Percentiles rank a stretch among this genome's conserved stretches.
Evolutionary conservation across 2,888 invertebrate species (phyloP).

Genomic region (Chouioia cunea): DNA sequence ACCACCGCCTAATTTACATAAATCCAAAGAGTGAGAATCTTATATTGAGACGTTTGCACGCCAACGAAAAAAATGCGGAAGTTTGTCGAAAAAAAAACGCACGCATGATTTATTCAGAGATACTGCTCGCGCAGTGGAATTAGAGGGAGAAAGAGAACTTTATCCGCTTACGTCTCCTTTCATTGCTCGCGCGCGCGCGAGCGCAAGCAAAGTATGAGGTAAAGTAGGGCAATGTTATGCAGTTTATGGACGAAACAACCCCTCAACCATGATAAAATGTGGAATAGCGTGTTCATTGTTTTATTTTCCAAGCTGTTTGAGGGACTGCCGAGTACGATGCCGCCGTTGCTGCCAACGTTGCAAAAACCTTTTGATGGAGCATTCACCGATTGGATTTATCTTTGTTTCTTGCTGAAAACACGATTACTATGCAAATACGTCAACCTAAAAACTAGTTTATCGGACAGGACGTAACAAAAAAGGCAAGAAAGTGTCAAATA

Average conservation of each 20-base stretch:
- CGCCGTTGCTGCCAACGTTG: too few relatives aligned
- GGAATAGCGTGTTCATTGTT: slow-evolving; percentile 24
- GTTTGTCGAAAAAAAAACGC: neutral
- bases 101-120: slow-evolving; percentile 55
- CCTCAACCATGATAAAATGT: neutral
- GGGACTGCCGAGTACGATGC: too few relatives aligned
- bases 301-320: neutral
- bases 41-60: slow-evolving; percentile 42
- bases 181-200: slow-evolving; percentile 16
- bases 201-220: neutral
- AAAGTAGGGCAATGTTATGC: slow-evolving; percentile 19
- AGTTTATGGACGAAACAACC: neutral
- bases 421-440: too few relatives aligned
- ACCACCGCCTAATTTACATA: slow-evolving; percentile 51
- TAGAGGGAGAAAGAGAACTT: slow-evolving; percentile 45
- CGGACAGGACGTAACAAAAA: neutral
- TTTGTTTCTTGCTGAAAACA: too few relatives aligned
- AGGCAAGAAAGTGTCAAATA: slow-evolving; percentile 28
- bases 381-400: too few relatives aligned
- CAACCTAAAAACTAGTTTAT: too few relatives aligned
- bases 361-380: too few relatives aligned
- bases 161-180: slow-evolving; percentile 47
- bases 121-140: slow-evolving; percentile 44
- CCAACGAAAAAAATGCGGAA: too few relatives aligned
- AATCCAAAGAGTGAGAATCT: slow-evolving; percentile 52